Base-by-base conservation (phyloP, 2,888 invertebrate species). In the Chymomyza fuscimana region DNA sequence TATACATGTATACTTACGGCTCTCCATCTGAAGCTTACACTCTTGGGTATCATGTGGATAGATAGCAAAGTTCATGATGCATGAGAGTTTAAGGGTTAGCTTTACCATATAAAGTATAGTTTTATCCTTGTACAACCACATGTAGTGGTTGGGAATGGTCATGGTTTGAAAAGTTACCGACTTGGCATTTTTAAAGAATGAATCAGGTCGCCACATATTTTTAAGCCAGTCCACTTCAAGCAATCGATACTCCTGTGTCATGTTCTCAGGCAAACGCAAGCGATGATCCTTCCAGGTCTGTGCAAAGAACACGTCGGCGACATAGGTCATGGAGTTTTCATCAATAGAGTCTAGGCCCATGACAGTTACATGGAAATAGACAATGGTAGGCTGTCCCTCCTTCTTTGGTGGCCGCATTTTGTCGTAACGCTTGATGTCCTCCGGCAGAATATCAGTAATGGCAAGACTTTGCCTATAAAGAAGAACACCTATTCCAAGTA, bases 301-400 rank as follows among this genome's bases (percentile, higher is more conserved):
- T 12, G 97, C 97, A 90, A 97, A 97, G 92, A 97, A 97, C 89
- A 97, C 97, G 89, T 97, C 97, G 0, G 97, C 97, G 1, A 96
- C 97, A 84, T 97, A 97, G 0, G 97, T 97, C 98, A 98, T 98
- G 5, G 97, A 97, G 83, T 96, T 97, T 92, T 98, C 98, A 89
- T 98, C 98, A 77, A 98, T 98, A 52, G 98, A 98, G 92, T 98
- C 98, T 76, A 98, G 93, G 0, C 98, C 98, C 97, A 98, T 97
- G 52, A 97, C 97, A 0, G 97, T 97, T 50, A 97, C 97, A 89
- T 97, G 97, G 92, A 97, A 97, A 91, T 95, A 95, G 40, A 98
- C 97, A 7, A 95, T 95, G 1, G 97, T 97, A 0, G 97, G 96
- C 88, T 96, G 95, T 16, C 96, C 97, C 89, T 96, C 96, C 90